Conservation (phyloP, 1,140 invertebrate genomes). For the Drosophila seguyi region DNA sequence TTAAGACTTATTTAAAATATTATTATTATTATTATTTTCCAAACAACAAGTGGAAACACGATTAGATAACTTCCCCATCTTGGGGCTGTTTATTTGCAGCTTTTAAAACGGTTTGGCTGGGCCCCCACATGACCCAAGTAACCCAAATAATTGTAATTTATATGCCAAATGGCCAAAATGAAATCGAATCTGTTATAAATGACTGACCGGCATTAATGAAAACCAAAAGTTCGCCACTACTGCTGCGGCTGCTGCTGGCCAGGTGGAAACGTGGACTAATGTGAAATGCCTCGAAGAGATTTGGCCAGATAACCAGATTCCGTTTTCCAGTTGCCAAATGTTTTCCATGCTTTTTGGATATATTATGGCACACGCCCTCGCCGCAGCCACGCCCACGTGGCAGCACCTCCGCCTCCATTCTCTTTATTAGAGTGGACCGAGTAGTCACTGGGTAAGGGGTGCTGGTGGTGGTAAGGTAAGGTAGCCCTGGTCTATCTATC, state of each 20-base stretch:
- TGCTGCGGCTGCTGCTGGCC: constrained; percentile 16
- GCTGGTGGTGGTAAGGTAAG: constrained; percentile 1
- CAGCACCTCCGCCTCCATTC: constrained; percentile 43
- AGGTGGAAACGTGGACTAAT: constrained; percentile 45
- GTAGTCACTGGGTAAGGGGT: too few species aligned
- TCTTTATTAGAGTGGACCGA: constrained; percentile 30
- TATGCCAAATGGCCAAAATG: constrained; percentile 30
- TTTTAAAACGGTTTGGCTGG: constrained; percentile 3
- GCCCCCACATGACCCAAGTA: constrained; percentile 48
- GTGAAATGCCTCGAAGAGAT: constrained; percentile 56
- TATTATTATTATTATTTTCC: background rate
- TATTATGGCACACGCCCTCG: constrained; percentile 51
- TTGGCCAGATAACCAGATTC: constrained; percentile 50
- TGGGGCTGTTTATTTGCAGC: constrained; percentile 15
- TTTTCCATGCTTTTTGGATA: constrained; percentile 23
- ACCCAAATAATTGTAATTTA: constrained; percentile 55
- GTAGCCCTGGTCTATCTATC: constrained; percentile 49
- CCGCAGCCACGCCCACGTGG: constrained; percentile 33
- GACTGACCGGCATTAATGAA: constrained; percentile 27
- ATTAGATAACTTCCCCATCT: constrained; percentile 24
- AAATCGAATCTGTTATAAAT: constrained; percentile 41
- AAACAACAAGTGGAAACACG: constrained; percentile 4
- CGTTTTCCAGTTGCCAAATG: constrained; percentile 53
- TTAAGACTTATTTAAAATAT: background rate
- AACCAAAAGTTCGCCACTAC: constrained; percentile 26